Evolutionary conservation across 2,888 invertebrate genomes (phyloP).

Genomic region (Drepanosiphum platanoidis): DNA sequence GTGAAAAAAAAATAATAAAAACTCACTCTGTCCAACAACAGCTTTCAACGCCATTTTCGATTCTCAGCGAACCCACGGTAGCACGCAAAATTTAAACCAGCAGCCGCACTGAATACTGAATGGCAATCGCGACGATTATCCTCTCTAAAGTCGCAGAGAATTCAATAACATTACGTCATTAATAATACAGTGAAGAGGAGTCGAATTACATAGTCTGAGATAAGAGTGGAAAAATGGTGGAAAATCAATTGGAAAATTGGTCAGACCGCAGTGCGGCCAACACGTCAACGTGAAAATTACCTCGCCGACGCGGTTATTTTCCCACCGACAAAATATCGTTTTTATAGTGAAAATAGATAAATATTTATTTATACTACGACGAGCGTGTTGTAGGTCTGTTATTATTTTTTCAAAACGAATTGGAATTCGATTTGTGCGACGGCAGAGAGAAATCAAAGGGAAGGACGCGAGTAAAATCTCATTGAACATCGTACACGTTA

Average conservation of each 20-base stretch:
- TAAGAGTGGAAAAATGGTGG: slow-evolving; percentile 59
- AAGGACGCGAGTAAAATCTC: no score
- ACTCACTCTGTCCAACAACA: slow-evolving; percentile 89
- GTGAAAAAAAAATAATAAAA: no score
- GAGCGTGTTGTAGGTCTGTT: no score
- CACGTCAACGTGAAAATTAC: neutral
- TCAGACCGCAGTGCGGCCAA: slow-evolving; percentile 33
- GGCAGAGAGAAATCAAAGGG: no score
- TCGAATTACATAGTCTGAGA: slow-evolving; percentile 48
- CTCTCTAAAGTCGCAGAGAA: neutral
- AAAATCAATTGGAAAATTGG: slow-evolving; percentile 60
- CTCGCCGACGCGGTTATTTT: neutral
- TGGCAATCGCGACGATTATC: neutral
- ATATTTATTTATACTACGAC: no score
- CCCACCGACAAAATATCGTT: neutral
- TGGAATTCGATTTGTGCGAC: no score
- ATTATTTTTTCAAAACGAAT: no score
- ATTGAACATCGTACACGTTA: no score
- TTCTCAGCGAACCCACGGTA: neutral
- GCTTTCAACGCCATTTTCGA: slow-evolving; percentile 85
- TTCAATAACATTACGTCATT: slow-evolving; percentile 52
- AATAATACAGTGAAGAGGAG: neutral
- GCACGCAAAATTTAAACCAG: neutral
- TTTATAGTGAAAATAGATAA: no score
- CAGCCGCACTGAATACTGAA: neutral